Base-by-base conservation (phyloP, 1,140 invertebrate genomes). In the Pogonomyrmex californicus region DNA sequence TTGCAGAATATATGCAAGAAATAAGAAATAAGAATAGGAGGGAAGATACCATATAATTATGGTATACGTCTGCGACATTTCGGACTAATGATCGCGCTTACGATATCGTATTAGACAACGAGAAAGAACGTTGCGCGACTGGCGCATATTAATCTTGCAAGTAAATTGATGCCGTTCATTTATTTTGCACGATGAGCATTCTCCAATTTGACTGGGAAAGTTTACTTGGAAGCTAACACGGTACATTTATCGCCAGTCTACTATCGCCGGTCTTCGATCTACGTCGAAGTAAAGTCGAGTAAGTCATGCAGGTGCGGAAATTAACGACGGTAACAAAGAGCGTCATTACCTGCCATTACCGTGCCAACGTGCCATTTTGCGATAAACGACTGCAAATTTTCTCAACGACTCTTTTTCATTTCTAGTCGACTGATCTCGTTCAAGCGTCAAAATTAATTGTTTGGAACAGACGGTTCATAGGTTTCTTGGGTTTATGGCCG, bases 381-480 rank as follows among this genome's bases (percentile, higher is more conserved):
- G 30, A 30, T 0, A 4, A 47, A 30, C 10, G 6, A 65, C 14
- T 23, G 10, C 14, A 4, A 66, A 68, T 30, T 68, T 68, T 23
- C 23, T 47, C 10, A 68, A 36, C 12, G 23, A 54, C 0, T 36
- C 14, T 54, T 1, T 38, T 78, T 36, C 4, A 23, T 36, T 81
- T 81, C 47, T 5, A 76, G 62, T 5, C 23, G 5, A 12, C 38
- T 1, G 60, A 85, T 12, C 5, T 85, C 36, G 4, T 0, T 54
- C 47, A 3, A 54, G 75, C 83, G 4, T 65, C 54, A 33, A 38
- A 56, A 0, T 1, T 87, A 62, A 7, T 88, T 56, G 63, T 30
- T 54, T 88, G 76, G 76, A 88, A 87, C 47, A 73, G 33, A 75
- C 6, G 85, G 49, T 38, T 88, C 38, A 4, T 88, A 4, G 12